phyloP scores from a whole-genome alignment of 2,113 vertebrate genomes.

The Myiagra hebetior region DNA sequence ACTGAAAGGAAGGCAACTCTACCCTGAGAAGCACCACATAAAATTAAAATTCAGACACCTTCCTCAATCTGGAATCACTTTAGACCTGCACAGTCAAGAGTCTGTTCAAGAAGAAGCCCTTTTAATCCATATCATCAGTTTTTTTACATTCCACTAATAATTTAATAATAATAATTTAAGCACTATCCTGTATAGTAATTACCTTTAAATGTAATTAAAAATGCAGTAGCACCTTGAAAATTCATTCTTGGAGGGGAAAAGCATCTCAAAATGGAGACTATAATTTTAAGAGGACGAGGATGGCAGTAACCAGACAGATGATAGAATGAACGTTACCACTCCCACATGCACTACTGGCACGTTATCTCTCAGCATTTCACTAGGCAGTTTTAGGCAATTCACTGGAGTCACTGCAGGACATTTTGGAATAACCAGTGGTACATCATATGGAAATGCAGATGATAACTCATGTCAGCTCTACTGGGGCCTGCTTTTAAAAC shows the following conservation, averaged over 20 bases:
- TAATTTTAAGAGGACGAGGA: background rate
- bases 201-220: background rate
- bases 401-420: background rate
- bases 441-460: background rate
- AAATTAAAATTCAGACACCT: constrained; percentile 37
- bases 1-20: constrained; percentile 16
- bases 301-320: background rate
- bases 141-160: constrained; percentile 25
- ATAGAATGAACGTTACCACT: background rate
- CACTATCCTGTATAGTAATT: background rate
- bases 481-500: constrained; percentile 15
- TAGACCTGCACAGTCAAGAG: background rate
- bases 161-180: constrained; percentile 5
- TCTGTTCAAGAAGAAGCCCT: background rate
- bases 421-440: background rate
- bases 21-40: background rate
- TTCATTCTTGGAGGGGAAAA: background rate
- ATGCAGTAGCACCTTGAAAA: background rate
- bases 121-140: background rate
- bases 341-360: background rate
- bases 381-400: background rate
- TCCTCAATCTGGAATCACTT: constrained; percentile 18
- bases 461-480: constrained; percentile 14
- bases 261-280: background rate
- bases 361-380: background rate